Evolutionary conservation across 2,888 invertebrate species (phyloP).

Genomic region (Pristionchus arcanus): DNA sequence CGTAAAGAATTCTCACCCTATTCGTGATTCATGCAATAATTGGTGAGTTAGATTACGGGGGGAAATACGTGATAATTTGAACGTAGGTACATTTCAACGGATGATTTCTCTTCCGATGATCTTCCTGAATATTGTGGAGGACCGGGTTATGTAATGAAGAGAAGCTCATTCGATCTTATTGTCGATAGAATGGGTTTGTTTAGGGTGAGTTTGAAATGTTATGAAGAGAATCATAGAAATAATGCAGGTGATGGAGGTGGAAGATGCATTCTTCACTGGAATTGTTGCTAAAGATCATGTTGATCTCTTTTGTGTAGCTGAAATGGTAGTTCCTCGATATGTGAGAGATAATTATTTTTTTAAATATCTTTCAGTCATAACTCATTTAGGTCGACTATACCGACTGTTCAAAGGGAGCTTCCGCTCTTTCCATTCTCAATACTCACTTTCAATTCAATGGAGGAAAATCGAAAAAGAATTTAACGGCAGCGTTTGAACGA

Average conservation of each 20-base stretch:
- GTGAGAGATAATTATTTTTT: neutral
- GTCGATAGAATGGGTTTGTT: neutral
- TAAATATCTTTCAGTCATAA: neutral
- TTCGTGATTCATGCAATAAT: neutral
- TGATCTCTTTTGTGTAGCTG: neutral
- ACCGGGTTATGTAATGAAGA: conserved; percentile 40
- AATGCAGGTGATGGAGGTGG: conserved; percentile 20
- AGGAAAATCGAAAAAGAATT: neutral
- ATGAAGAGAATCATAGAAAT: neutral
- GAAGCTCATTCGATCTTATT: conserved; percentile 18
- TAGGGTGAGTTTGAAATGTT: neutral
- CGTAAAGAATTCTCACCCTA: neutral
- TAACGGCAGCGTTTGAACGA: neutral
- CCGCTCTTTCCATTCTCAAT: conserved; percentile 5
- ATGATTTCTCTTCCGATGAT: neutral
- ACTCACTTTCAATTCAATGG: conserved; percentile 44
- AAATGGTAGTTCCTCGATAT: conserved; percentile 1
- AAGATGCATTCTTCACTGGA: conserved; percentile 40
- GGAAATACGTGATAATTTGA: neutral
- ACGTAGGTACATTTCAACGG: conserved; percentile 25
- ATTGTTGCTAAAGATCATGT: neutral
- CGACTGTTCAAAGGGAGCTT: neutral
- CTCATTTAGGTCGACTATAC: neutral
- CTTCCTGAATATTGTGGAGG: conserved; percentile 43
- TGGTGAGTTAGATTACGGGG: neutral